phyloP scores from a whole-genome alignment of 2,888 invertebrate genomes.

The Erebia aethiops region DNA sequence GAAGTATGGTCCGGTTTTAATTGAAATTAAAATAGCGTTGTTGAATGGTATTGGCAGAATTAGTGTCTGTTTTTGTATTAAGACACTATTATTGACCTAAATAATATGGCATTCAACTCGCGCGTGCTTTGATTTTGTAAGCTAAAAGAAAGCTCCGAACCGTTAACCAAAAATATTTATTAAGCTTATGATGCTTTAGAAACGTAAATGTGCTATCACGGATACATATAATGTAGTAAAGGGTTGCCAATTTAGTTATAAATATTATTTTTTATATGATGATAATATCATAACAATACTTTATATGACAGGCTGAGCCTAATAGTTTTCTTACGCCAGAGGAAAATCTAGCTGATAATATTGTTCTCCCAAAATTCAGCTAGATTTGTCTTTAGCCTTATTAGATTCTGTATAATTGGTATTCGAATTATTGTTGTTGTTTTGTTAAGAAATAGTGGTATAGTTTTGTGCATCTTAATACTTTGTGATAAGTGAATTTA shows the following conservation, averaged over 20 bases:
- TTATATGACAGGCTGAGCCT: slow-evolving; percentile 2
- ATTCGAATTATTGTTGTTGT: no score
- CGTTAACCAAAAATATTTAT: slow-evolving; percentile 47
- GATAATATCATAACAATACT: neutral
- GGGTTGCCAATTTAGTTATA: slow-evolving; percentile 4
- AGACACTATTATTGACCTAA: neutral
- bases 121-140: neutral
- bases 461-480: no score
- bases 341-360: neutral
- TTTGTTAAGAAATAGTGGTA: no score
- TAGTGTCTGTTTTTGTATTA: no score
- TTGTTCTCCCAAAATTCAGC: no score
- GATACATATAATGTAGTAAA: neutral
- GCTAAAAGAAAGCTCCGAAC: slow-evolving; percentile 7
- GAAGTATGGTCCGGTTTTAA: no score
- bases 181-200: slow-evolving; percentile 29
- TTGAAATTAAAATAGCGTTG: no score
- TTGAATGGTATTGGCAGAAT: no score
- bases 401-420: no score
- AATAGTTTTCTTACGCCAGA: neutral
- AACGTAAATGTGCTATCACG: slow-evolving; percentile 6
- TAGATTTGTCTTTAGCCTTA: no score
- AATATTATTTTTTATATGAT: slow-evolving; percentile 7
- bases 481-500: slow-evolving; percentile 1
- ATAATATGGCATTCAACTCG: neutral